Evolutionary conservation across 1,140 invertebrate genomes (phyloP), one percentile per base, ranked within the genome.

Genomic region (Drosophila subpulchrella): DNA sequence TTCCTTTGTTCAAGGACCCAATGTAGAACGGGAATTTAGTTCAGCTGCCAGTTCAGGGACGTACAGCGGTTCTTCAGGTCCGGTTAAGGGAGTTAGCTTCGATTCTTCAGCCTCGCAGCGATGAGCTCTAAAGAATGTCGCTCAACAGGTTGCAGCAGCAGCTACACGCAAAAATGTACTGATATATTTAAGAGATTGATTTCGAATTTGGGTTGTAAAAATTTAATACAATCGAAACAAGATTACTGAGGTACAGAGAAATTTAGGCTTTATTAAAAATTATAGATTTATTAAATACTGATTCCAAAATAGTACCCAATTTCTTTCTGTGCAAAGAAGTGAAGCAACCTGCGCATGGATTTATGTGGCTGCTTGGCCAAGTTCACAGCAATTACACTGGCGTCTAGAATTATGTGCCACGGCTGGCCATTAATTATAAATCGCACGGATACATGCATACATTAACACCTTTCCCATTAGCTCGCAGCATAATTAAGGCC

Each of bases 391-490:
- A 86, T 86, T 88, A 86, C 83, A 86, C 53, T 85, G 75, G 48
- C 65, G 78, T 78, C 81, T 63, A 66, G 67, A 75, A 78, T 75
- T 51, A 75, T 81, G 42, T 67, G 78, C 73, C 55, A 58, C 44
- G 51, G 44, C 74, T 75, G 66, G 51, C 62, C 42, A 86, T 81
- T 78, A 85, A 85, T 85, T 76, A 88, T 88, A 70, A 58, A 53
- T 61, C 51, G 46, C 59, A 53, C 44, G 38, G 36, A 54, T 50
- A 58, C 58, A 74, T 56, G 54, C 65, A 86, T 73, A 79, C 78
- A 89, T 88, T 83, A 83, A 82, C 84, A 83, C 72, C 80, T 88
- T 78, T 89, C 74, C 66, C 78, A 89, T 83, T 89, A 77, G 85
- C 66, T 72, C 53, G 83, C 84, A 76, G 61, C 83, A 88, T 88